Conservation (phyloP, 2,113 vertebrate genomes). For the Puma concolor region DNA sequence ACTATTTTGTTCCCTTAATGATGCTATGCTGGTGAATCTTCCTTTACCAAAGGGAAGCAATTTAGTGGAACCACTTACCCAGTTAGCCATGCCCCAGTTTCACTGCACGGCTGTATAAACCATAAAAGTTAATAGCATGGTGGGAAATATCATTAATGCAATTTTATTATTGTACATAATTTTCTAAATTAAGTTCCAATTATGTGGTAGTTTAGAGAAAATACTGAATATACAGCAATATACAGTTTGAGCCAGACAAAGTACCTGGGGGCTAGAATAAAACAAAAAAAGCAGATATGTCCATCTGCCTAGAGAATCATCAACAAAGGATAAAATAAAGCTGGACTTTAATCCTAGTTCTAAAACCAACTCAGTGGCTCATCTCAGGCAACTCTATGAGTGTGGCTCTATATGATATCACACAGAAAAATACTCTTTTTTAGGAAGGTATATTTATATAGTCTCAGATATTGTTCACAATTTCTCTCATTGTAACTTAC, state of each 20-base stretch:
- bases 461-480: background rate
- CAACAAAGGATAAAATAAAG: slow-evolving; percentile 37
- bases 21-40: slow-evolving; percentile 25
- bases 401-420: background rate
- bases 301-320: background rate
- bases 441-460: background rate
- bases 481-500: background rate
- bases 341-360: background rate
- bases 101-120: slow-evolving; percentile 20
- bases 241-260: slow-evolving; percentile 35
- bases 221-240: slow-evolving; percentile 37
- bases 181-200: slow-evolving; percentile 76
- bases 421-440: background rate
- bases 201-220: slow-evolving; percentile 66
- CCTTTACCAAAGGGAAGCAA: slow-evolving; percentile 53
- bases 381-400: slow-evolving; percentile 13
- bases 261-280: background rate
- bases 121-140: slow-evolving; percentile 74
- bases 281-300: slow-evolving; percentile 7
- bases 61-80: slow-evolving; percentile 17
- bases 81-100: slow-evolving; percentile 26
- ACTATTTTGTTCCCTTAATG: slow-evolving; percentile 55
- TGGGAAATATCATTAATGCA: slow-evolving; percentile 66
- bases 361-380: background rate
- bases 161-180: slow-evolving; percentile 73